Base-by-base conservation (phyloP, 2,113 vertebrate species). In the Poecile atricapillus region DNA sequence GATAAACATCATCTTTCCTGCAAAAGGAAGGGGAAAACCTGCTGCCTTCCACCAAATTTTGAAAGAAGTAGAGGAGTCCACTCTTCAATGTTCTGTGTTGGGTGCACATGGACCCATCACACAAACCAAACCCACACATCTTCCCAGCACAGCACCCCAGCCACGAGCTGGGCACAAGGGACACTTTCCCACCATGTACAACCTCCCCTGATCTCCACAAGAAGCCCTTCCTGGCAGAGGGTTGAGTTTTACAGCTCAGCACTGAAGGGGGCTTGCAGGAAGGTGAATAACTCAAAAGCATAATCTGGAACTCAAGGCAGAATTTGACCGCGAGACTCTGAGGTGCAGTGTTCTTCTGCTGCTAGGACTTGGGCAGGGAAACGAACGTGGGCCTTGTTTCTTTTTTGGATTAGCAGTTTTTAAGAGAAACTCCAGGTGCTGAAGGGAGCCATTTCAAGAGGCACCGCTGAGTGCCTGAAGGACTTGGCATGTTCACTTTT, bases 351-450 rank as follows among this genome's bases (percentile, higher is more conserved):
- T 50, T 87, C 43, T 47, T 50, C 39, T 0, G 1, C 69, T 5
- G 5, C 59, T 5, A 11, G 78, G 59, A 74, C 9, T 21, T 1
- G 8, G 43, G 82, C 59, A 68, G 21, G 20, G 62, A 82, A 87
- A 90, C 0, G 9, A 88, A 65, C 4, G 4, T 39, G 79, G 65
- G 65, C 23, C 80, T 79, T 43, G 56, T 44, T 80, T 62, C 86
- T 73, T 95, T 88, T 75, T 24, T 58, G 88, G 83, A 94, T 93
- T 87, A 87, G 62, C 53, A 82, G 53, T 18, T 94, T 92, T 84
- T 84, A 95, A 92, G 89, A 90, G 81, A 82, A 90, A 82, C 69
- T 81, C 93, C 92, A 96, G 90, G 92, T 96, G 95, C 92, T 96
- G 94, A 81, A 82, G 80, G 81, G 79, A 94, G 41, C 49, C 73